phyloP scores from a whole-genome alignment of 1,140 invertebrate genomes.

The Berghia stephanieae region DNA sequence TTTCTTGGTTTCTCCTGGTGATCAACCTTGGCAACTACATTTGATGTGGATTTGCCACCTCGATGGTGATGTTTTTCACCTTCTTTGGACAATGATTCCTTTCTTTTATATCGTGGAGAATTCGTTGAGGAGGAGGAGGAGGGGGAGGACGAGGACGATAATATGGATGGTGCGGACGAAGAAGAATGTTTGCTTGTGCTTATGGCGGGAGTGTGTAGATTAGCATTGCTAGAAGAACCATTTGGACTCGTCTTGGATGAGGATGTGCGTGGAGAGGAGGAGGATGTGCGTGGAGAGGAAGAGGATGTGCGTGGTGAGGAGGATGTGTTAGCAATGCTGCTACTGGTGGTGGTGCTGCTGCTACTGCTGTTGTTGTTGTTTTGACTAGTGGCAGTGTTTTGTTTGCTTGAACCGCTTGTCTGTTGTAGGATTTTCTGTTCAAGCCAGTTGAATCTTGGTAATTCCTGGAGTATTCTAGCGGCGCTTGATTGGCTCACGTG shows the following conservation, averaged over 20 bases:
- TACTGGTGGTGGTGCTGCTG: neutral
- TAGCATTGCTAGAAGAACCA: too few relatives aligned
- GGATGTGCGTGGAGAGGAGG: neutral
- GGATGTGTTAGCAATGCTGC: neutral
- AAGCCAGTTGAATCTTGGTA: conserved; percentile 44
- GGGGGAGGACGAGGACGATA: neutral
- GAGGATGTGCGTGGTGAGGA: neutral
- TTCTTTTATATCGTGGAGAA: too few relatives aligned
- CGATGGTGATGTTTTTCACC: too few relatives aligned
- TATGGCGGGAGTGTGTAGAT: too few relatives aligned
- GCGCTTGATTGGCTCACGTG: conserved; percentile 27
- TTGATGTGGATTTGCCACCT: too few relatives aligned
- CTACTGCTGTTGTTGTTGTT: neutral
- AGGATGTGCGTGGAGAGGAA: neutral
- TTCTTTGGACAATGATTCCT: too few relatives aligned
- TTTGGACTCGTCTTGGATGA: too few relatives aligned
- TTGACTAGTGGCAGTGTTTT: neutral
- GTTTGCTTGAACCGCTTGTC: too few relatives aligned
- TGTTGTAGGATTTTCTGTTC: conserved; percentile 40
- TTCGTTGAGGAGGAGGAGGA: neutral
- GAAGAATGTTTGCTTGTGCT: too few relatives aligned
- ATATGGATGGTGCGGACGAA: neutral
- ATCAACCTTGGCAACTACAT: too few relatives aligned
- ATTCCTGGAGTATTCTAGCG: conserved; percentile 39
- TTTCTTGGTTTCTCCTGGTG: too few relatives aligned